phyloP scores from a whole-genome alignment of 2,113 vertebrate species.

The Rhinogobius similis region DNA sequence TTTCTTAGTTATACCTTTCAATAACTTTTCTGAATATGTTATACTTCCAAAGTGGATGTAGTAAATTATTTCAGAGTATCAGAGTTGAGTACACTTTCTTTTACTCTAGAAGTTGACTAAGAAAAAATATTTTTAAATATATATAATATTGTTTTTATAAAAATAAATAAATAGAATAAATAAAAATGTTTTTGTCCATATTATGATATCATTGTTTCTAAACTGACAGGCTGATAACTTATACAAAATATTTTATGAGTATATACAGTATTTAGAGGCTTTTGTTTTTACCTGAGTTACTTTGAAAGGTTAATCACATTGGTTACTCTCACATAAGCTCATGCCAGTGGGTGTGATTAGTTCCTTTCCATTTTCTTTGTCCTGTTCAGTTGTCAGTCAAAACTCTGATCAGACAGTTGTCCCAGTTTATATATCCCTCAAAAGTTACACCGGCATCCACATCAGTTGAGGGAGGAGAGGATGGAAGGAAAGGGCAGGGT shows the following conservation, averaged over 20 bases:
- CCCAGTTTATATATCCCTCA: slow-evolving; percentile 4
- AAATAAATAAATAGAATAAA: too few species aligned
- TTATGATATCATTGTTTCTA: too few species aligned
- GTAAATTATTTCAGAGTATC: too few species aligned
- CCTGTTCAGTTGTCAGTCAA: slow-evolving; percentile 45
- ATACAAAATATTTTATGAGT: too few species aligned
- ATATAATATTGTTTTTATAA: too few species aligned
- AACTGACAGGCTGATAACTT: too few species aligned
- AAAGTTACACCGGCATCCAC: slow-evolving; percentile 1
- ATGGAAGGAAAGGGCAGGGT: slow-evolving; percentile 17
- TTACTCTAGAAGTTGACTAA: too few species aligned
- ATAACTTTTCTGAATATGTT: neutral
- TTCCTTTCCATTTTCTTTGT: slow-evolving; percentile 38
- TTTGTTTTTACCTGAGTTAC: neutral
- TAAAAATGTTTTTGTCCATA: too few species aligned
- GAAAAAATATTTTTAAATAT: too few species aligned
- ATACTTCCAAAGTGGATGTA: neutral
- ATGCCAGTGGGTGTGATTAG: neutral
- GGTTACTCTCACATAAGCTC: neutral
- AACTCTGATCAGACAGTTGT: slow-evolving; percentile 42
- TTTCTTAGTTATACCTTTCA: neutral
- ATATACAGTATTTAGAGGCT: neutral
- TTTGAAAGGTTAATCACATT: neutral
- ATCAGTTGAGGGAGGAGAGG: slow-evolving; percentile 24
- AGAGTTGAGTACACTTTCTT: too few species aligned